Evolutionary conservation across 1,140 invertebrate species (phyloP), one percentile per base, ranked within the genome.

Genomic region (Harlomillsia oculata): DNA sequence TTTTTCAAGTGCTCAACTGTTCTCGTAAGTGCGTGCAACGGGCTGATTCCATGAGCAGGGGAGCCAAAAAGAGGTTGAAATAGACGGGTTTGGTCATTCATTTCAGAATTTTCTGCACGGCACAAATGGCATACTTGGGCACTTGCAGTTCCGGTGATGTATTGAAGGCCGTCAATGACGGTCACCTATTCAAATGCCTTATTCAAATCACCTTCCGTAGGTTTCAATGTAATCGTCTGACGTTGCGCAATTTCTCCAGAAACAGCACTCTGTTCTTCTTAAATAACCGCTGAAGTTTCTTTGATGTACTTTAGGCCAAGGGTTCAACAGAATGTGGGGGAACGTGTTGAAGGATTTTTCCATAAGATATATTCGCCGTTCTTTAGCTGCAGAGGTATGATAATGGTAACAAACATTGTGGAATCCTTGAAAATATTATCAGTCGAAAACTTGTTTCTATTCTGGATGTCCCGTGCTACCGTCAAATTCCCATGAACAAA

Each of bases 21-120:
- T 29, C 59, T 20, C 9, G 57, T 64, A 54, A 53, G 58, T 8
- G 53, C 50, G 26, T 64, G 62, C 9, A 64, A 26, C 26, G 53
- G 59, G 28, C 34, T 48, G 13, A 64, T 25, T 21, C 62, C 62
- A 55, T 53, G 46, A 18, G n/a, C 45, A 1, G 55, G 37, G 16
- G 20, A 23, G 6, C 32, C 29, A 16, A 2, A 3, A 6, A 23
- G 16, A 2, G 56, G 28, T 1, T 3, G 9, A 46, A 58, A 52
- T n/a, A 18, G 39, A n/a, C 5, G 14, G 3, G 29, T 23, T 14
- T 55, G 30, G 13, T 50, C 21, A 16, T 60, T 54, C 18, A 58
- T 56, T 3, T 16, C 13, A 2, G 18, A 26, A 1, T 59, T 51
- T 11, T n/a, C 44, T 2, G 50, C 45, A 21, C 39, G 18, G 23